Evolutionary conservation across 1,140 invertebrate species (phyloP).

Genomic region (Oscheius sp.): DNA sequence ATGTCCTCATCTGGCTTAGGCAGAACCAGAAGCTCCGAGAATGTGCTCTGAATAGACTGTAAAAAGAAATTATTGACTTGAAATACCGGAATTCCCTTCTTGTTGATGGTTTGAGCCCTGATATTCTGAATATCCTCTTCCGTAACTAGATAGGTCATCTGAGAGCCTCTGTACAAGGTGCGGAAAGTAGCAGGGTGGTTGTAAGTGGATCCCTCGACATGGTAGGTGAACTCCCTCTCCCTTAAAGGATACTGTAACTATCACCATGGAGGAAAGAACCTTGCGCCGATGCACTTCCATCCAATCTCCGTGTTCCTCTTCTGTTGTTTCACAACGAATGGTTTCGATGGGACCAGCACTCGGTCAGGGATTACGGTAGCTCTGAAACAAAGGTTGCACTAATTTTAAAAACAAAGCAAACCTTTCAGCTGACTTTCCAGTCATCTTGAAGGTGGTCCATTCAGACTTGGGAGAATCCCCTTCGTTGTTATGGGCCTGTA

Average conservation of each 20-base stretch:
- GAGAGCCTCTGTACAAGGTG: slow-evolving; percentile 2
- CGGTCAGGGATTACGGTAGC: slow-evolving; percentile 13
- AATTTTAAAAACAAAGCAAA: too few species aligned
- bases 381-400: too few species aligned
- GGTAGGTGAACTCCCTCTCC: slow-evolving; percentile 1
- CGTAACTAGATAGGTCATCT: neutral
- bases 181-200: neutral
- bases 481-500: slow-evolving; percentile 33
- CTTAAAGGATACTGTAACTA: too few species aligned
- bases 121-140: slow-evolving; percentile 3
- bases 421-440: neutral
- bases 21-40: slow-evolving; percentile 12
- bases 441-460: slow-evolving; percentile 16
- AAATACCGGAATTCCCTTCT: neutral
- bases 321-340: neutral
- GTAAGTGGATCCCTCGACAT: neutral
- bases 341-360: neutral
- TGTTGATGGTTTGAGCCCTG: slow-evolving; percentile 9
- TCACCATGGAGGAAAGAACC: too few species aligned
- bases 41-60: slow-evolving; percentile 7
- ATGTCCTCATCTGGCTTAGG: neutral
- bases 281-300: neutral
- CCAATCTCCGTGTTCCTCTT: neutral
- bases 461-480: slow-evolving; percentile 48
- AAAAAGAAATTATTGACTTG: too few species aligned